Evolutionary conservation across 2,797 vertebrate genomes (phyloP).

Genomic region (Centropyge bicolor): DNA sequence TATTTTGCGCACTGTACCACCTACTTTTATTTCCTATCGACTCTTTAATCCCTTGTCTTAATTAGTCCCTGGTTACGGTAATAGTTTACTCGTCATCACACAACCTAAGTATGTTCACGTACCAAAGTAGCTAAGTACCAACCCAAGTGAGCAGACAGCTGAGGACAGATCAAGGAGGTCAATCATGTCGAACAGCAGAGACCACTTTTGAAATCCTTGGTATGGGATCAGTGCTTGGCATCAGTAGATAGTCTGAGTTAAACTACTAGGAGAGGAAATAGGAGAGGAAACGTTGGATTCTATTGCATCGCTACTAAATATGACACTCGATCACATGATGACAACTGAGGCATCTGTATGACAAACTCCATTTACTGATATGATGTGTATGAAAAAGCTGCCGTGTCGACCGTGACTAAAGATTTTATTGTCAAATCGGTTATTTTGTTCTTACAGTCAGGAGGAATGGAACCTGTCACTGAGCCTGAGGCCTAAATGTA

Average conservation of each 20-base stretch:
- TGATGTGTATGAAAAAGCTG: neutral
- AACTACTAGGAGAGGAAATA: neutral
- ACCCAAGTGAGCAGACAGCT: neutral
- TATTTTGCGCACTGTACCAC: neutral
- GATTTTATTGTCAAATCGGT: neutral
- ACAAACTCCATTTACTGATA: constrained; percentile 1
- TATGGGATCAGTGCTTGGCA: too few relatives aligned
- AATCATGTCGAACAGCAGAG: neutral
- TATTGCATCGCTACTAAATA: neutral
- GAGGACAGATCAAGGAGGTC: neutral
- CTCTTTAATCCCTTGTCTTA: too few relatives aligned
- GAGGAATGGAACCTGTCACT: neutral
- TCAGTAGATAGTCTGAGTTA: neutral
- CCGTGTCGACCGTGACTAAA: neutral
- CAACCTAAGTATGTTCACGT: neutral
- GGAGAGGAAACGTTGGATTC: neutral
- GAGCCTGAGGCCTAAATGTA: constrained; percentile 4
- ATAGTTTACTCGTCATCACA: neutral
- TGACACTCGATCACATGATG: neutral
- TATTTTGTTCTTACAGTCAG: neutral
- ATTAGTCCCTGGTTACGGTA: neutral
- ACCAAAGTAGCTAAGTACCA: neutral
- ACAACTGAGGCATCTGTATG: constrained; percentile 8
- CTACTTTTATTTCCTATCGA: neutral
- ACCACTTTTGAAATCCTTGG: neutral